Conservation (phyloP, 2,888 invertebrate genomes). For the Idaea dimidiata region DNA sequence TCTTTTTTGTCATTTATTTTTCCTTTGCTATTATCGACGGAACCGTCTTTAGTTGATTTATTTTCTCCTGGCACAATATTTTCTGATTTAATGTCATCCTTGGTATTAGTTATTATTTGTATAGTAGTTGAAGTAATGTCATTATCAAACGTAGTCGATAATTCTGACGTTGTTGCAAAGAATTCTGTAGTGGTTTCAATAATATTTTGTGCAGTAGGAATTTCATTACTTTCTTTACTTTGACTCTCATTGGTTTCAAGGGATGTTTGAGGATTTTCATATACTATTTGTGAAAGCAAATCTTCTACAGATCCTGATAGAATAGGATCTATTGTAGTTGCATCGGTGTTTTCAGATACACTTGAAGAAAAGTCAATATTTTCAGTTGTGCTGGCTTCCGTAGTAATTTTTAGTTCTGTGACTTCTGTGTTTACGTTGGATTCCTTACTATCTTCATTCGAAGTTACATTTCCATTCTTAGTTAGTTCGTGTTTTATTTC, state of each 20-base stretch:
- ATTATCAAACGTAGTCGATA: background rate
- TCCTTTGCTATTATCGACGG: conserved; percentile 18
- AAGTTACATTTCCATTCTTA: background rate
- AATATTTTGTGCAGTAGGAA: conserved; percentile 36
- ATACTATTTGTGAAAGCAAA: conserved; percentile 72
- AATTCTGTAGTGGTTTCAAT: conserved; percentile 33
- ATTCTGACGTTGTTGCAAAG: background rate
- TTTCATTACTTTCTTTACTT: conserved; percentile 20
- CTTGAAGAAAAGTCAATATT: conserved; percentile 31
- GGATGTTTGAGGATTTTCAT: conserved; percentile 51
- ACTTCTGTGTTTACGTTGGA: conserved; percentile 2
- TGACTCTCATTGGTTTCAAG: conserved; percentile 31
- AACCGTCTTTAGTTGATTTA: conserved; percentile 17
- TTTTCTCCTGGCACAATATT: conserved; percentile 15
- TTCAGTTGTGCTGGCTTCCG: conserved; percentile 30
- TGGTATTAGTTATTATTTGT: conserved; percentile 10
- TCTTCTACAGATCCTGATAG: conserved; percentile 73
- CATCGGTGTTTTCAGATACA: conserved; percentile 33
- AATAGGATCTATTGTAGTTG: conserved; percentile 61
- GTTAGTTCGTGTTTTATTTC: conserved; percentile 12
- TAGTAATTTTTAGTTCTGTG: conserved; percentile 21
- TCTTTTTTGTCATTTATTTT: conserved; percentile 19
- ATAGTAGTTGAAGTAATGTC: background rate
- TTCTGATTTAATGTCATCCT: conserved; percentile 15
- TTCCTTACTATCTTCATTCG: background rate